Base-by-base conservation (phyloP, 2,113 vertebrate species). In the Lampris incognitus region DNA sequence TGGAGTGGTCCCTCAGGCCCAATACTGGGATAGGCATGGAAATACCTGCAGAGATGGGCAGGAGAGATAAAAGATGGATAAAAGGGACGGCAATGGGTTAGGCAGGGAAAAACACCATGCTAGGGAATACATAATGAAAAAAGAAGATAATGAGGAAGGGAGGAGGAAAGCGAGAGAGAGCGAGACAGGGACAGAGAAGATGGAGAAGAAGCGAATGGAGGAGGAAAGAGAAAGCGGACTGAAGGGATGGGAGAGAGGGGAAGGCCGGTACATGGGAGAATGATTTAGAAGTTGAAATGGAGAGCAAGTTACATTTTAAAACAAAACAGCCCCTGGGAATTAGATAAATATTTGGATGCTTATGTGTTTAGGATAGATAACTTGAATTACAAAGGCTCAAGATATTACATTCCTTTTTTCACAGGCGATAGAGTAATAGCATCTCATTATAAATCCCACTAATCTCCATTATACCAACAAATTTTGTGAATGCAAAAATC, bases 11-110 rank as follows among this genome's bases (percentile, higher is more conserved):
- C 65, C 94, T 94, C 24, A 99, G 93, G 40, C 98, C 97, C 52
- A 99, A 93, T 48, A 99, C 97, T 0, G 97, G 98, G 44, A 99
- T 65, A 4, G 98, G 97, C 96, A 97, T 97, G 54, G 98, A 99
- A 83, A 99, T 96, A 10, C 93, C 92, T 93, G 82, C 40, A 78
- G 84, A 78, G 69, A 81, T 70, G 59, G 49, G 24, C 24, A 24
- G 24, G 24, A 24, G 24, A 24, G 24, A 24, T 24, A 24, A 24
- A 24, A 24, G 24, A 24, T 24, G 24, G 24, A 24, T 24, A 24
- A 24, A 24, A 24, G 24, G 24, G 24, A 24, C 24, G 24, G 24
- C 24, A 24, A 24, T 24, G 24, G 24, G 24, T 24, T 24, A 24
- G 24, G 24, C 24, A 24, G 24, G 24, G 24, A 24, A 24, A 24